Evolutionary conservation across 2,888 invertebrate species (phyloP).

Genomic region (Proisotoma minuta): DNA sequence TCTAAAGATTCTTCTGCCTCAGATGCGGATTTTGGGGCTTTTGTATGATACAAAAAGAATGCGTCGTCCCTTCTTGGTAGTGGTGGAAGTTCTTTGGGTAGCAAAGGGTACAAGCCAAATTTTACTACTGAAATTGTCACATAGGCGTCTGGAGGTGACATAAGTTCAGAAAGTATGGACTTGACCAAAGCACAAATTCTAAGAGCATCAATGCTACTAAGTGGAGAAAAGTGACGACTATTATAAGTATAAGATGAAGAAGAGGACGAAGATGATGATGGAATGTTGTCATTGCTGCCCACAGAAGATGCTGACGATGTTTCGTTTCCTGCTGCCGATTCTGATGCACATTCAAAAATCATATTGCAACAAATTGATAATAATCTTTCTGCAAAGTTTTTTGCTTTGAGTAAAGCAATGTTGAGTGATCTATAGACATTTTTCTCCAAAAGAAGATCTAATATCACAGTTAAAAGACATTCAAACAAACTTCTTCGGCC

Average conservation of each 20-base stretch:
- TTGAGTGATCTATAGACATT: slow-evolving; percentile 41
- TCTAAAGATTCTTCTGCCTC: slow-evolving; percentile 20
- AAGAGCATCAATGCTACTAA: slow-evolving; percentile 34
- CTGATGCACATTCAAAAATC: slow-evolving; percentile 15
- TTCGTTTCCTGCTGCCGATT: background rate
- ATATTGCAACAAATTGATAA: slow-evolving; percentile 44
- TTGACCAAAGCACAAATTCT: slow-evolving; percentile 39
- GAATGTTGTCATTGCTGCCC: background rate
- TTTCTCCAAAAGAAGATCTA: slow-evolving; percentile 42
- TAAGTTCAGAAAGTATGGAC: slow-evolving; percentile 44
- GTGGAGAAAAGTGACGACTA: background rate
- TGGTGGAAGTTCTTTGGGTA: slow-evolving; percentile 44
- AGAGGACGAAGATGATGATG: background rate
- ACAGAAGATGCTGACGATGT: slow-evolving; percentile 12
- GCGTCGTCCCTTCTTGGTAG: slow-evolving; percentile 39
- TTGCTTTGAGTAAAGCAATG: slow-evolving; percentile 39
- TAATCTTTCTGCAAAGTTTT: slow-evolving; percentile 39
- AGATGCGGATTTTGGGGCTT: slow-evolving; percentile 20
- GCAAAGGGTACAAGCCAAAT: slow-evolving; percentile 43
- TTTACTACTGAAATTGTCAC: slow-evolving; percentile 42
- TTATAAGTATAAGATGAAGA: slow-evolving; percentile 8
- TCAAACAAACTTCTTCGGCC: slow-evolving; percentile 43
- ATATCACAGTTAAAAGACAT: slow-evolving; percentile 39
- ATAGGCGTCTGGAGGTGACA: slow-evolving; percentile 47
- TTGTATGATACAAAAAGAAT: slow-evolving; percentile 39